phyloP scores from a whole-genome alignment of 2,797 vertebrate genomes.

The Gobio occitaniae region DNA sequence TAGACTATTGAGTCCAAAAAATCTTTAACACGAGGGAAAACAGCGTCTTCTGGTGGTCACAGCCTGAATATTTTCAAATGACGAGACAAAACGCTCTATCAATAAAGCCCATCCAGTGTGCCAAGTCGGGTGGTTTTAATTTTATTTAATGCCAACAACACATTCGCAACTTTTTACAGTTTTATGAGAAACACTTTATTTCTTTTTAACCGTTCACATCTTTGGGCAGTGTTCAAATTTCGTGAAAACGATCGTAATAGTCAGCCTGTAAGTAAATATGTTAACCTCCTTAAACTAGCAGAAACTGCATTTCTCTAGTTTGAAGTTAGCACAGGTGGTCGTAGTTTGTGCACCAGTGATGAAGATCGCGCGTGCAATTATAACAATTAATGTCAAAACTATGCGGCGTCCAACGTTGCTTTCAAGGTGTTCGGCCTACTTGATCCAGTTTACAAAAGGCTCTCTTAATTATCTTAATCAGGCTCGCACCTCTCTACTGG shows the following conservation, averaged over 20 bases:
- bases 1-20: background rate
- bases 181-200: background rate
- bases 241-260: background rate
- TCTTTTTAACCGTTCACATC: background rate
- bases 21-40: conserved; percentile 63
- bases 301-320: background rate
- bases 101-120: background rate
- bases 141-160: background rate
- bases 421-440: conserved; percentile 70
- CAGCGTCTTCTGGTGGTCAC: conserved; percentile 78
- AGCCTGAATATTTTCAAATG: background rate
- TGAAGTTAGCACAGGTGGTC: conserved; percentile 57
- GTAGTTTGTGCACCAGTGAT: conserved; percentile 54
- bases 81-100: background rate
- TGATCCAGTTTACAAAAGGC: conserved; percentile 77
- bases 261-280: background rate
- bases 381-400: conserved; percentile 76
- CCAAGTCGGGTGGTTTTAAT: background rate
- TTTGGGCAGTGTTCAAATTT: background rate
- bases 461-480: conserved; percentile 82
- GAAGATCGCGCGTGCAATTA: conserved; percentile 67
- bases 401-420: conserved; percentile 59
- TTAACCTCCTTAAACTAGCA: background rate
- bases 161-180: background rate
- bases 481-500: conserved; percentile 72